These are phyloP conservation scores for Uropsilus gracilis DNA, from an alignment of 2,113 vertebrate species.

Conservation along the genomic window DNA sequence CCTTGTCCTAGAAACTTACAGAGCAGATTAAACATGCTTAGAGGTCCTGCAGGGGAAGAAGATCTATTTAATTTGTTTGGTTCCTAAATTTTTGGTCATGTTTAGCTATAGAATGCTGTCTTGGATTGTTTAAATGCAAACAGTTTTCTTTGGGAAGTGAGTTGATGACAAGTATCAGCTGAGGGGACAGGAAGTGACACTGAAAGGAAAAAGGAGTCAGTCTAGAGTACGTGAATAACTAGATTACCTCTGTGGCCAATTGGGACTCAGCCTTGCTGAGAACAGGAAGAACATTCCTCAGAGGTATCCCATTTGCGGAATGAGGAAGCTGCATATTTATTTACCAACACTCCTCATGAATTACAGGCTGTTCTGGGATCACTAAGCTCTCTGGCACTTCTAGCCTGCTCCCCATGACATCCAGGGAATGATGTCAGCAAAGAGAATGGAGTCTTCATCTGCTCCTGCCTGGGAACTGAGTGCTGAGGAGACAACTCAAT, in stretches of 20 bases:
- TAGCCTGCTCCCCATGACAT: neutral
- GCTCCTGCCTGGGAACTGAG: neutral
- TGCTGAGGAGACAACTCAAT: neutral
- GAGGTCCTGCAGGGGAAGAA: neutral
- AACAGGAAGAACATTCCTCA: neutral
- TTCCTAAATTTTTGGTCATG: neutral
- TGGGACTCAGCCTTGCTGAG: neutral
- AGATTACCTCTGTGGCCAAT: neutral
- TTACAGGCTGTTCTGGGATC: neutral
- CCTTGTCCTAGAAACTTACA: neutral
- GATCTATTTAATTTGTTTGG: neutral
- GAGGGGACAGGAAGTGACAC: neutral
- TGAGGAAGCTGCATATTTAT: neutral
- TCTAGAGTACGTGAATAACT: neutral
- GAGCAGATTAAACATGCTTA: neutral
- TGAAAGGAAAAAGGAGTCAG: neutral
- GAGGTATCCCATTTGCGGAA: neutral
- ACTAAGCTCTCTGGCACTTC: neutral
- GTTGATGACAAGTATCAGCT: neutral
- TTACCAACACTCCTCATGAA: neutral
- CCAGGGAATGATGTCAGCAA: neutral
- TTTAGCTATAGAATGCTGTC: neutral
- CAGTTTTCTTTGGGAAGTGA: slow-evolving; percentile 19
- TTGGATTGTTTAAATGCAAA: neutral
- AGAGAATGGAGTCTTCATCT: fast-evolving